Evolutionary conservation across 2,797 vertebrate genomes (phyloP).

Genomic region (Ceryle rudis): DNA sequence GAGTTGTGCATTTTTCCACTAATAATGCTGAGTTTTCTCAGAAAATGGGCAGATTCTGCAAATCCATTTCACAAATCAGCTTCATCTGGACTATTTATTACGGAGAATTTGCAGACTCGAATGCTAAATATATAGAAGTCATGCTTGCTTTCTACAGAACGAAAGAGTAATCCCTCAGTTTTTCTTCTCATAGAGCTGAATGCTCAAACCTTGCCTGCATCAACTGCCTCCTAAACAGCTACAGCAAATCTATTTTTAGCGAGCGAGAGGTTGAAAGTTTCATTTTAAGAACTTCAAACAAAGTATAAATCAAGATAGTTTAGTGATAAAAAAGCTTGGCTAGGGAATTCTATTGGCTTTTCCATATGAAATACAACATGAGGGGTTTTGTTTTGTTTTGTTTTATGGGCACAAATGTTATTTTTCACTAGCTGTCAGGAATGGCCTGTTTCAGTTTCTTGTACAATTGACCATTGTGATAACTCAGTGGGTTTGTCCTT

Average conservation of each 20-base stretch:
- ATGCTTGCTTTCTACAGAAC: background rate
- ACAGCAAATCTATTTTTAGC: background rate
- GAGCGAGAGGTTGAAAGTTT: slow-evolving; percentile 9
- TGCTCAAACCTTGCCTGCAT: background rate
- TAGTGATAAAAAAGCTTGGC: slow-evolving; percentile 46
- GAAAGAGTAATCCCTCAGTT: background rate
- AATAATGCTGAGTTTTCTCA: background rate
- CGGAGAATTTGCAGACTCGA: background rate
- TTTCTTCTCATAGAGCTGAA: background rate
- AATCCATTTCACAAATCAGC: background rate
- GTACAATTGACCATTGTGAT: slow-evolving; percentile 51
- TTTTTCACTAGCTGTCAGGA: slow-evolving; percentile 59
- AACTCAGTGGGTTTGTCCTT: slow-evolving; percentile 29
- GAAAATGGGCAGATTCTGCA: background rate
- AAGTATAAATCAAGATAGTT: slow-evolving; percentile 57
- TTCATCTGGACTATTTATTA: background rate
- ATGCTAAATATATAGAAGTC: background rate
- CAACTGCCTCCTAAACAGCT: background rate
- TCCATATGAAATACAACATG: slow-evolving; percentile 15
- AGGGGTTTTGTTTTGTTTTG: background rate
- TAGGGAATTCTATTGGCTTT: slow-evolving; percentile 24
- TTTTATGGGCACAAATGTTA: slow-evolving; percentile 42
- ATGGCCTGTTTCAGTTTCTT: slow-evolving; percentile 24
- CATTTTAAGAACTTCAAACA: slow-evolving; percentile 53
- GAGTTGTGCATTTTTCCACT: background rate